These are phyloP conservation scores for Cecropterus lyciades DNA, from an alignment of 1,140 invertebrate species.

Conservation along the genomic window DNA sequence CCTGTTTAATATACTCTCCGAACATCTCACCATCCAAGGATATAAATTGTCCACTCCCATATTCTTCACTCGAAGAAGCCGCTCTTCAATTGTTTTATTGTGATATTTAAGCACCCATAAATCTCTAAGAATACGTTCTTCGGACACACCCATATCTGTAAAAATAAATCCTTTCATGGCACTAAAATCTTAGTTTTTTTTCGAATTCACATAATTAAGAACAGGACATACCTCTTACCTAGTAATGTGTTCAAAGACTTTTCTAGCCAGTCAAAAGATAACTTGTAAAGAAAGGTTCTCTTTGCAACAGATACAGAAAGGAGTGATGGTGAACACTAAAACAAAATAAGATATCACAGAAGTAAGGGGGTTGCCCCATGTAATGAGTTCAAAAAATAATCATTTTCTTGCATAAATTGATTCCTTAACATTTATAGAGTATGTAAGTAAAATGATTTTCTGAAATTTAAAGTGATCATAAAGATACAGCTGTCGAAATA, in stretches of 20 bases:
- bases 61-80: slow-evolving; percentile 64
- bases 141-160: slow-evolving; percentile 71
- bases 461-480: too few species aligned
- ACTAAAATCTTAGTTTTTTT: slow-evolving; percentile 4
- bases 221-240: slow-evolving; percentile 55
- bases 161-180: slow-evolving; percentile 20
- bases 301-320: slow-evolving; percentile 64
- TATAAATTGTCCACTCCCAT: slow-evolving; percentile 64
- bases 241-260: slow-evolving; percentile 69
- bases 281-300: slow-evolving; percentile 73
- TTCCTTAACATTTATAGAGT: too few species aligned
- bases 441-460: too few species aligned
- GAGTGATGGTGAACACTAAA: slow-evolving; percentile 62
- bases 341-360: slow-evolving; percentile 20
- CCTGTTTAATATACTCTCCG: slow-evolving; percentile 73
- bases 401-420: too few species aligned
- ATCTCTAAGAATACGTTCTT: slow-evolving; percentile 76
- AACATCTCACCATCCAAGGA: slow-evolving; percentile 82
- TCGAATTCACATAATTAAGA: background rate
- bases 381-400: too few species aligned
- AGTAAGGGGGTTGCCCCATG: too few species aligned
- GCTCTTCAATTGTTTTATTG: slow-evolving; percentile 61
- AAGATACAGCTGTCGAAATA: too few species aligned
- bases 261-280: slow-evolving; percentile 76
- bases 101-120: slow-evolving; percentile 81